Base-by-base conservation (phyloP, 2,113 vertebrate species). In the Acrocephalus kingi region DNA sequence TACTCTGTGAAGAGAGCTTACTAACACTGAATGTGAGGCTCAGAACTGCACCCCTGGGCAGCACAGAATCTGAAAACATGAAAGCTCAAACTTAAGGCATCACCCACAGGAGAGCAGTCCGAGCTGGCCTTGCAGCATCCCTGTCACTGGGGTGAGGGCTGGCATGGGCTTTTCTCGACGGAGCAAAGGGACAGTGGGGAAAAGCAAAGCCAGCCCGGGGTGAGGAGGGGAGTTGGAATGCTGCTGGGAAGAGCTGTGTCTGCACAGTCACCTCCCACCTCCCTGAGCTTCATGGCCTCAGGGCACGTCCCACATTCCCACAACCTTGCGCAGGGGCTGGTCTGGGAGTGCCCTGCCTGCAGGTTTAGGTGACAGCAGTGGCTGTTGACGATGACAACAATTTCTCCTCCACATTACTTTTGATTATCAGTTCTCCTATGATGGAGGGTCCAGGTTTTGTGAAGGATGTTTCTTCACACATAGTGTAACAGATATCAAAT, bases 401-500 rank as follows among this genome's bases (percentile, higher is more conserved):
- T 76, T 88, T 62, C 63, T 90, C 49, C 59, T 84, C 23, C 68
- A 12, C 51, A 11, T 84, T 51, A 39, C 54, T 85, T 78, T 37
- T 31, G 64, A 59, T 82, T 67, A 84, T 63, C 76, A 37, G 76
- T 13, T 84, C 73, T 84, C n/a, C 63, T 28, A 2, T 52, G 89
- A 59, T 91, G n/a, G 39, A 86, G 48, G 61, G 68, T 37, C 52
- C 64, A n/a, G 61, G 45, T 39, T 90, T 90, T 55, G 76, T 93
- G 80, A 96, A 78, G 76, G 73, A 93, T 90, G 91, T 78, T 81
- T 84, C 91, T 93, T 92, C 83, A 74, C 94, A 94, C 76, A 5
- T 43, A 67, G 76, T 20, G 61, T 71, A 96, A 93, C 86, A 93
- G 96, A 92, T 89, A 94, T 63, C 93, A 96, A 90, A 89, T 92